These are phyloP conservation scores for Pangasius sanitwongsei DNA, from an alignment of 2,797 vertebrate genomes.

Conservation along the genomic window DNA sequence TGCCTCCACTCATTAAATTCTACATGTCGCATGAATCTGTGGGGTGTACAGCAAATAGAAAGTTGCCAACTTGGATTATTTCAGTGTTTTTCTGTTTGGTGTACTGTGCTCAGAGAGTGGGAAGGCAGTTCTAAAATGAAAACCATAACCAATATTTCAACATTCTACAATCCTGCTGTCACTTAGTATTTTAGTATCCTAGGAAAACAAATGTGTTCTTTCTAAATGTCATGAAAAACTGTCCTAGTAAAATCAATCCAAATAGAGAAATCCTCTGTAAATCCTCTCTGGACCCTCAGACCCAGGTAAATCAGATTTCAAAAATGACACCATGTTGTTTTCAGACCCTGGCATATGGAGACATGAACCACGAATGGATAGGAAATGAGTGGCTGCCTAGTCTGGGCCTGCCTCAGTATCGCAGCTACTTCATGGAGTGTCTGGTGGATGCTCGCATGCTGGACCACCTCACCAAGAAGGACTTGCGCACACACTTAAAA, in stretches of 20 bases:
- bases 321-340: neutral
- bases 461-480: slow-evolving; percentile 88
- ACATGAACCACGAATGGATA: slow-evolving; percentile 90
- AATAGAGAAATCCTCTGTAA: neutral
- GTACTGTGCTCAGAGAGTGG: neutral
- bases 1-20: slow-evolving; percentile 18
- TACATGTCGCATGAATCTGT: neutral
- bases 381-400: slow-evolving; percentile 87
- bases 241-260: neutral
- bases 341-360: slow-evolving; percentile 85
- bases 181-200: neutral
- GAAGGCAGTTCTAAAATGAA: neutral
- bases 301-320: neutral
- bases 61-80: neutral
- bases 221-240: neutral
- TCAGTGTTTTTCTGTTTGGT: neutral
- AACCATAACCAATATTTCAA: neutral
- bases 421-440: slow-evolving; percentile 90
- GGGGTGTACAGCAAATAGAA: neutral
- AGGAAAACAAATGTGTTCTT: neutral
- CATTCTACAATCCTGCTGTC: neutral
- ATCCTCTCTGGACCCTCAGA: neutral
- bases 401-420: slow-evolving; percentile 86
- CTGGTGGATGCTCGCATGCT: slow-evolving; percentile 87
- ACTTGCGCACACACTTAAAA: slow-evolving; percentile 84